These are phyloP conservation scores for Phyllostomus hastatus DNA, from an alignment of 2,113 vertebrate species.

Conservation along the genomic window DNA sequence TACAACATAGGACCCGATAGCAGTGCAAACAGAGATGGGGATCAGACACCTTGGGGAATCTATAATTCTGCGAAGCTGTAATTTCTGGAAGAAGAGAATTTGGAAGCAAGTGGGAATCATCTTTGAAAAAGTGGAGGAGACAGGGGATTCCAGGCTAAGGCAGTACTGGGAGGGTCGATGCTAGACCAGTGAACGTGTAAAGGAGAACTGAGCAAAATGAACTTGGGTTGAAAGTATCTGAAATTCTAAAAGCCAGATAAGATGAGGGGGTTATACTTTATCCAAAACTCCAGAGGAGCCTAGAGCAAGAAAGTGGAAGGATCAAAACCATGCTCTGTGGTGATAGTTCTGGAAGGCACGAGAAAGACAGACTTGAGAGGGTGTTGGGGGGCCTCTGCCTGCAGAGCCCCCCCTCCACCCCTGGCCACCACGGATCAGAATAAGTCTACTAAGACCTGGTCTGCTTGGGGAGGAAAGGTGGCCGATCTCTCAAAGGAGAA, in stretches of 20 bases:
- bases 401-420: no score
- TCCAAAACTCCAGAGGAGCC: neutral
- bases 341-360: neutral
- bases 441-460: no score
- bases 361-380: neutral
- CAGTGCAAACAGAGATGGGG: neutral
- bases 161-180: neutral
- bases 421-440: no score
- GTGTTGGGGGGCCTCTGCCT: no score
- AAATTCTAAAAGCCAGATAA: neutral
- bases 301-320: neutral
- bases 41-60: neutral
- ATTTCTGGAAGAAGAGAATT: neutral
- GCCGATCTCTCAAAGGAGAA: no score
- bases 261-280: neutral
- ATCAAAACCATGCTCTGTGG: neutral
- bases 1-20: neutral
- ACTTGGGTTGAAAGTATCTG: neutral
- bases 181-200: neutral
- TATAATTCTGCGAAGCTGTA: no score
- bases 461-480: no score
- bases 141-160: neutral
- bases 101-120: neutral
- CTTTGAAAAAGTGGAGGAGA: neutral
- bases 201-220: neutral